Base-by-base conservation (phyloP, 2,797 vertebrate genomes). In the Xyrichtys novacula region DNA sequence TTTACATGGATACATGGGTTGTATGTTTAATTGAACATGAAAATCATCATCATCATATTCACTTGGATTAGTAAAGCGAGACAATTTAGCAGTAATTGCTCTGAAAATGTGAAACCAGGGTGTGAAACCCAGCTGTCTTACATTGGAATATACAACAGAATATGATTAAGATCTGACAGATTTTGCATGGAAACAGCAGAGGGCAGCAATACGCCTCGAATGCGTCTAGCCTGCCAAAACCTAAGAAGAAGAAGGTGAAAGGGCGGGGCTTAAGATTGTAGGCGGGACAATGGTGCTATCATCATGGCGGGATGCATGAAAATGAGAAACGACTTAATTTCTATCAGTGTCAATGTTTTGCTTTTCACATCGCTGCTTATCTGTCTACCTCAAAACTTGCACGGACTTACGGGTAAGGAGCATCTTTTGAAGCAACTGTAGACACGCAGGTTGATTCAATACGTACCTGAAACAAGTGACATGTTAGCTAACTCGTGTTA, bases 241-340 rank as follows among this genome's bases (percentile, higher is more conserved):
- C n/a, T n/a, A n/a, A n/a, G n/a, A n/a, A n/a, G n/a, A n/a, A 1
- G 58, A 59, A 1, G 19, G 39, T 76, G 79, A 81, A 83, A 28
- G 12, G 83, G 78, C 59, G 74, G 83, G 64, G 1, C 32, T n/a
- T 0, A 38, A 60, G 16, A 42, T 39, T 6, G 1, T 16, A 59
- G 52, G 47, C 39, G 69, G 60, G 57, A n/a, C 4, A 19, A 10
- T 26, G 62, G 32, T 17, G 38, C 23, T 64, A 8, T 65, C 76
- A 88, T 91, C 89, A 93, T 92, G 91, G 91, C 92, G 91, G 91
- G 91, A 90, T 76, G 65, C 89, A 92, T 84, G 89, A 93, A 92
- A 86, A 64, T 47, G 16, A 53, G n/a, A 44, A 79, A 52, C 52
- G 23, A 34, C 7, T 71, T 25, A 0, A 1, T 55, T 8, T 55